Conservation (phyloP, 2,797 vertebrate genomes). For the Pagetopsis macropterus region DNA sequence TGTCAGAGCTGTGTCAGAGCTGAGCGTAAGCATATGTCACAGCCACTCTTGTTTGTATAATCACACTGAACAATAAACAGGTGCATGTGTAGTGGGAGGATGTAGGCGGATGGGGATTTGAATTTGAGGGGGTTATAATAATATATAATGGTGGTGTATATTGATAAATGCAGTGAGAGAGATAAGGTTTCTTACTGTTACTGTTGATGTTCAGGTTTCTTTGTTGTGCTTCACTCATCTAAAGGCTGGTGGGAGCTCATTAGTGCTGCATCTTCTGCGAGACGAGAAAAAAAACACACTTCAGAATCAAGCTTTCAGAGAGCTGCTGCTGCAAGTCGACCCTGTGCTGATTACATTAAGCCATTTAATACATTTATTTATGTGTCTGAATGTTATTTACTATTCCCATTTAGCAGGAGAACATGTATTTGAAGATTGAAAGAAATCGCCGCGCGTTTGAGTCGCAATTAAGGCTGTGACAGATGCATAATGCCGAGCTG, state of each 20-base stretch:
- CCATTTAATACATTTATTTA: neutral
- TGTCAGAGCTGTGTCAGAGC: slow-evolving; percentile 14
- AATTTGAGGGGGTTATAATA: neutral
- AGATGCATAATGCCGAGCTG: neutral
- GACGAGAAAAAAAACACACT: slow-evolving; percentile 15
- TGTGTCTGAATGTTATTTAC: slow-evolving; percentile 1
- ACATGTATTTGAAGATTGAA: neutral
- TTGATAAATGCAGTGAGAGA: slow-evolving; percentile 17
- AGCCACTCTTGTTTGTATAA: slow-evolving; percentile 3
- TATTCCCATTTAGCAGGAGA: neutral
- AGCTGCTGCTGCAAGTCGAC: neutral
- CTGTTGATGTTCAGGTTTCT: slow-evolving; percentile 50
- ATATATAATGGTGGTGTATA: slow-evolving; percentile 9
- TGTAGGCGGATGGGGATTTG: neutral
- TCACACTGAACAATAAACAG: slow-evolving; percentile 18
- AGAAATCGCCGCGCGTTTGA: neutral
- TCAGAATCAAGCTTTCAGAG: slow-evolving; percentile 20
- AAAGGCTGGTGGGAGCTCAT: slow-evolving; percentile 58
- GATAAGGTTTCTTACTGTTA: slow-evolving; percentile 61
- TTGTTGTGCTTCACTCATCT: slow-evolving; percentile 67
- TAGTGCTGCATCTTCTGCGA: slow-evolving; percentile 60
- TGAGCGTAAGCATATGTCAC: slow-evolving; percentile 8
- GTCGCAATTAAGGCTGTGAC: neutral
- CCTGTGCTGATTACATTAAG: slow-evolving; percentile 13
- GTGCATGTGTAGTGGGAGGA: slow-evolving; percentile 2